Evolutionary conservation across 2,113 vertebrate genomes (phyloP).

Genomic region (Ovis canadensis): DNA sequence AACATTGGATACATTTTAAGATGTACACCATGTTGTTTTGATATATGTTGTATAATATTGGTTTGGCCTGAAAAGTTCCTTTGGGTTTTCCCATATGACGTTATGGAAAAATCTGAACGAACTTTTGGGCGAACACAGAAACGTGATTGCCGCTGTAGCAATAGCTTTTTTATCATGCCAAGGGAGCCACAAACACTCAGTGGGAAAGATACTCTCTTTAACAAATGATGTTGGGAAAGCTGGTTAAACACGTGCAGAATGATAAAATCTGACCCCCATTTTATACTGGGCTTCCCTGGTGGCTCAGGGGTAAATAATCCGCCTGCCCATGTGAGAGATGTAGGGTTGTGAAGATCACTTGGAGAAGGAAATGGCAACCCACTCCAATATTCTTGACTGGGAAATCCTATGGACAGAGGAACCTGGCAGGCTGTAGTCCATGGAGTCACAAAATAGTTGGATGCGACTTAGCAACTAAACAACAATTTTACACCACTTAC

Average conservation of each 20-base stretch:
- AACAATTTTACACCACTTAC: background rate
- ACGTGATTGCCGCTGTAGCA: background rate
- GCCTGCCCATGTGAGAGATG: background rate
- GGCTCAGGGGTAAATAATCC: background rate
- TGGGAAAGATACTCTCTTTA: background rate
- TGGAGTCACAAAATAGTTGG: background rate
- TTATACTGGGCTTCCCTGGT: background rate
- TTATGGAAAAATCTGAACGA: background rate
- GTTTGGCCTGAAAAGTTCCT: background rate
- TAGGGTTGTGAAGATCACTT: background rate
- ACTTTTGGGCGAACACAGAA: background rate
- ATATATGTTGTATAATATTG: background rate
- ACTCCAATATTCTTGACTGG: background rate
- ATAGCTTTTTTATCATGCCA: background rate
- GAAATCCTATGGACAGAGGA: background rate
- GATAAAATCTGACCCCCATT: background rate
- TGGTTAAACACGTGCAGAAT: background rate
- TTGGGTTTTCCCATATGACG: background rate
- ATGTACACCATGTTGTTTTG: background rate
- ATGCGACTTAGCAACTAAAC: fast-evolving
- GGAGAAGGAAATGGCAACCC: background rate
- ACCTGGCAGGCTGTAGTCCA: background rate
- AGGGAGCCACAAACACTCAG: background rate
- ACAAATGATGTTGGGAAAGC: background rate
- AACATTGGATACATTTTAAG: background rate